These are phyloP conservation scores for Acipenser ruthenus DNA, from an alignment of 2,797 vertebrate species.

Conservation along the genomic window DNA sequence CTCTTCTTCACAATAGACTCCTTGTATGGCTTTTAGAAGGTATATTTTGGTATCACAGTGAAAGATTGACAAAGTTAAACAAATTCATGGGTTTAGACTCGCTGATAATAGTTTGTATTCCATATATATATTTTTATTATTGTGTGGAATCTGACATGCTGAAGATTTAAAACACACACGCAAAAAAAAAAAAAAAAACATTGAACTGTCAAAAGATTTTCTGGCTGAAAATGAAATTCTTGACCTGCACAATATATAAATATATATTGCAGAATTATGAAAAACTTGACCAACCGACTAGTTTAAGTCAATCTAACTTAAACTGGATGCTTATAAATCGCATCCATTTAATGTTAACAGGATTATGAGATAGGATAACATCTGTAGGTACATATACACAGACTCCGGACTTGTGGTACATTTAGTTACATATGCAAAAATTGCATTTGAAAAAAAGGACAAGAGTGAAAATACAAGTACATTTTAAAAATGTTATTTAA, in stretches of 20 bases:
- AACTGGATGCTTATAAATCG: constrained; percentile 44
- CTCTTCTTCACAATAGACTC: constrained; percentile 33
- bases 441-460: constrained; percentile 28
- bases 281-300: too few species aligned
- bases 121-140: too few species aligned
- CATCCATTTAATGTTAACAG: constrained; percentile 25
- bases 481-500: too few species aligned
- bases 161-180: too few species aligned
- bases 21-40: constrained; percentile 57
- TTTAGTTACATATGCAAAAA: constrained; percentile 75
- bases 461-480: constrained; percentile 16
- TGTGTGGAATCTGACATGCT: too few species aligned
- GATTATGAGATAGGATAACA: constrained; percentile 60
- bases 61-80: constrained; percentile 16
- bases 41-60: constrained; percentile 59
- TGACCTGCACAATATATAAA: too few species aligned
- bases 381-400: constrained; percentile 58
- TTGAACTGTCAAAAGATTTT: too few species aligned
- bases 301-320: constrained; percentile 50
- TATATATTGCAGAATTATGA: too few species aligned
- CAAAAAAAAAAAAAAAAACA: too few species aligned
- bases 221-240: too few species aligned
- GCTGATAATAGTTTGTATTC: too few species aligned
- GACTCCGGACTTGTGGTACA: constrained; percentile 60
- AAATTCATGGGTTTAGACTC: not conserved